Conservation (phyloP, 2,797 vertebrate genomes). For the Channa striata region DNA sequence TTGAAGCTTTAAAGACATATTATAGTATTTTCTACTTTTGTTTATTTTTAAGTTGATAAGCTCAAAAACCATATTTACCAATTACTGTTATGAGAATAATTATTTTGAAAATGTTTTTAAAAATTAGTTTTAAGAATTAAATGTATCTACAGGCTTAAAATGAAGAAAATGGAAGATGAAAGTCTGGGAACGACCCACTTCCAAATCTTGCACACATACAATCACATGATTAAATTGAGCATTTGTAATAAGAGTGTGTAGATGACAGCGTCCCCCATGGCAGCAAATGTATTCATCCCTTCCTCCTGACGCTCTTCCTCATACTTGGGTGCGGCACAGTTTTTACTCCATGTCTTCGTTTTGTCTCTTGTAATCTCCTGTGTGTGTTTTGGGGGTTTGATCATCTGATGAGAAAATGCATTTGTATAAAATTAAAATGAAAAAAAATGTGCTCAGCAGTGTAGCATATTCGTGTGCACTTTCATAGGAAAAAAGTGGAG, state of each 20-base stretch:
- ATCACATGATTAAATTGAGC: background rate
- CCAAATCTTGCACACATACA: background rate
- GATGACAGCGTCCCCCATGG: background rate
- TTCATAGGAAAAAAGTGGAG: conserved; percentile 29
- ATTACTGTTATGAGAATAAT: no score
- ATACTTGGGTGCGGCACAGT: conserved; percentile 6
- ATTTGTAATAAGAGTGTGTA: background rate
- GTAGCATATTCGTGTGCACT: conserved; percentile 35
- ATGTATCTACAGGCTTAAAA: no score
- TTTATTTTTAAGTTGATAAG: no score
- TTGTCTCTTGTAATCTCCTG: conserved; percentile 36
- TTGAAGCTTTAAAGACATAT: no score
- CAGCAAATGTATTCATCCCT: conserved; percentile 12
- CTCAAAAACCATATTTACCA: no score
- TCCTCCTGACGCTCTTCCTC: conserved; percentile 1
- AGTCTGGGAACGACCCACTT: background rate
- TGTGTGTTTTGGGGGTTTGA: conserved; percentile 25
- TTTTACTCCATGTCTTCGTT: conserved; percentile 22
- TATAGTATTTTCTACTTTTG: no score
- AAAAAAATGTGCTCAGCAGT: conserved; percentile 24
- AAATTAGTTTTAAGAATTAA: no score
- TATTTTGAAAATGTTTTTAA: no score
- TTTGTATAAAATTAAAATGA: conserved; percentile 58
- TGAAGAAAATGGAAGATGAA: background rate
- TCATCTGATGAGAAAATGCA: conserved; percentile 47